These are phyloP conservation scores for Anticlea derivata DNA, from an alignment of 2,888 invertebrate genomes.

Conservation along the genomic window DNA sequence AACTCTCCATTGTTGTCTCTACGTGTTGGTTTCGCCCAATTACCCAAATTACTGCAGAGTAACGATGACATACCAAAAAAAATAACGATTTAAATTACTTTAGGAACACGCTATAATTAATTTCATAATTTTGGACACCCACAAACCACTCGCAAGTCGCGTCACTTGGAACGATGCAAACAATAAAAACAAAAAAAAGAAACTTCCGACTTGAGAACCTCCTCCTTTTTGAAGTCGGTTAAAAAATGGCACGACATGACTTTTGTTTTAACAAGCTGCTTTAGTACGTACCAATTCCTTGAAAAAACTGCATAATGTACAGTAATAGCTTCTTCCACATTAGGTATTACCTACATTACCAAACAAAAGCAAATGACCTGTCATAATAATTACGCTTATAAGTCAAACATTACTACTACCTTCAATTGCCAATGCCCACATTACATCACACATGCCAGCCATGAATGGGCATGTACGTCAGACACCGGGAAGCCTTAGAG, in stretches of 20 bases:
- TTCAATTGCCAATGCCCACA: conserved; percentile 23
- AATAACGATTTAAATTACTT: not conserved
- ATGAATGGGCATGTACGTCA: conserved; percentile 49
- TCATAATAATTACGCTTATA: not conserved
- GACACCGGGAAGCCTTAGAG: conserved; percentile 50
- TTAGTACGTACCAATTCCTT: too few relatives aligned
- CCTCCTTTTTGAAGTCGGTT: too few relatives aligned
- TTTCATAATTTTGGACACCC: too few relatives aligned
- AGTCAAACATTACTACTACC: conserved; percentile 2
- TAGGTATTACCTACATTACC: too few relatives aligned
- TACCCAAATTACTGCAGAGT: not conserved
- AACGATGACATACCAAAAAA: not conserved
- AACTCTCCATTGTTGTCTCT: conserved; percentile 10
- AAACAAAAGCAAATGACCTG: not conserved
- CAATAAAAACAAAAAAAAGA: too few relatives aligned
- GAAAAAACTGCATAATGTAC: not conserved
- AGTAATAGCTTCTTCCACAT: too few relatives aligned
- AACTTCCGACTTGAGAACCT: too few relatives aligned
- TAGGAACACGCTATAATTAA: too few relatives aligned
- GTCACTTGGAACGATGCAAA: too few relatives aligned
- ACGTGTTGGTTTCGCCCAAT: conserved; percentile 5
- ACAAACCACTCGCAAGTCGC: too few relatives aligned
- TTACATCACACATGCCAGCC: conserved; percentile 35
- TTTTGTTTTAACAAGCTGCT: too few relatives aligned
- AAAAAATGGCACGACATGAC: too few relatives aligned